phyloP scores from a whole-genome alignment of 2,888 invertebrate species.

The Drepana falcataria region DNA sequence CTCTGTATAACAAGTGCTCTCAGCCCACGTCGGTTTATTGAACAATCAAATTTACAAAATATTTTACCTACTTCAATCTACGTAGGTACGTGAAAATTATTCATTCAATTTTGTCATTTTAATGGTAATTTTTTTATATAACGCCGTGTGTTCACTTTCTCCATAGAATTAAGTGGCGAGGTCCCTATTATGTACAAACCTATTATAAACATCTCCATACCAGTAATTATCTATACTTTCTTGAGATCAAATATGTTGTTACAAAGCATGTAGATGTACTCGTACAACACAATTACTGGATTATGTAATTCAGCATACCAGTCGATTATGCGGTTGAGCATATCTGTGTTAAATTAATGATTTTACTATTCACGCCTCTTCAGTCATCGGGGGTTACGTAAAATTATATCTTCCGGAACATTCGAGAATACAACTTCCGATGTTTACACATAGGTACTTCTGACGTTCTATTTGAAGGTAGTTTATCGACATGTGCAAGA shows the following conservation, averaged over 20 bases:
- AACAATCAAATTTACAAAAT: conserved; percentile 1
- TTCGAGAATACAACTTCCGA: conserved; percentile 31
- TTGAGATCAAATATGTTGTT: not conserved
- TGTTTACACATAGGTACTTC: not conserved
- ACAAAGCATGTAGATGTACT: conserved; percentile 7
- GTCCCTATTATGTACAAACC: not conserved
- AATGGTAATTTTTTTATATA: not conserved
- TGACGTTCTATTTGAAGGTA: no score
- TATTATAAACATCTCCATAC: not conserved
- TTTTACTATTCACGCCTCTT: conserved; percentile 32
- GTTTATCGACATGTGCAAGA: no score
- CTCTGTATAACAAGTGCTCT: conserved; percentile 20
- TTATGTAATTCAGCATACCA: conserved; percentile 32
- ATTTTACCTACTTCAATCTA: no score
- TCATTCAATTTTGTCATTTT: not conserved
- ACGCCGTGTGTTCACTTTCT: conserved; percentile 33
- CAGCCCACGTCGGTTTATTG: conserved; percentile 2
- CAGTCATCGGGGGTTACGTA: conserved; percentile 38
- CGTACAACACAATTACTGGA: conserved; percentile 13
- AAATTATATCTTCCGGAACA: conserved; percentile 35
- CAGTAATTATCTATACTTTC: no score
- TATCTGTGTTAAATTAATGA: conserved; percentile 7
- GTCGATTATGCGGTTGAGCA: conserved; percentile 12
- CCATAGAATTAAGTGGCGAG: conserved; percentile 23
- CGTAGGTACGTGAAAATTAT: no score